Evolutionary conservation across 2,797 vertebrate species (phyloP), one percentile per base, ranked within the genome.

Genomic region (Centroberyx gerrardi): DNA sequence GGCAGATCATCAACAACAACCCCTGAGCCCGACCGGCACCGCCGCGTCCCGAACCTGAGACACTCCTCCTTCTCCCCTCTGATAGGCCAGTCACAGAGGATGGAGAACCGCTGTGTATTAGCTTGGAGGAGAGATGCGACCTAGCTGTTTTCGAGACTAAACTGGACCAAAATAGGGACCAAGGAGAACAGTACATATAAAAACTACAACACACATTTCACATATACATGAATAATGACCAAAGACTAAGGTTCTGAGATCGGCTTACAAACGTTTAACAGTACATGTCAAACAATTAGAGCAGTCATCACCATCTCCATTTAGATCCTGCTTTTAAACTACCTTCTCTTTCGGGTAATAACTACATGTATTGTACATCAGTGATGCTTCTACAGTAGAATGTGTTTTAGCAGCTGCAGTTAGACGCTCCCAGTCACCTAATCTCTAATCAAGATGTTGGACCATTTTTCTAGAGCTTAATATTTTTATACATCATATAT

Each of bases 1-100:
- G 98, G 89, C 98, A 99, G 94, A 99, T 99, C 92, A 95, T 98
- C 82, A 96, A 97, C 83, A 91, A 92, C 54, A 84, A 89, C 65
- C 83, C 74, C 27, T 91, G 61, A 92, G 58, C 14, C 18, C 0
- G 71, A 58, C 62, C 60, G 18, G 64, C 38, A 49, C 46, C 18
- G 22, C 27, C 6, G 9, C 17, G 27, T 38, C 28, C 33, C 2
- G 15, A 55, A 53, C 15, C 9, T 27, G 1, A 55, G 51, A 63
- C 65, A 44, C 44, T 83, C 72, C 55, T 63, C 51, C 78, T 15
- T 18, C 69, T 72, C 31, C 42, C 55, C 67, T 60, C 74, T 81
- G 12, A 80, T 66, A 56, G 71, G 67, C 75, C 72, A 68, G 67
- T 68, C 63, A 74, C 69, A 15, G 46, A 76, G 79, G 79, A 90